A percentile compares a stretch with the other conserved stretches of the same genome.
Evolutionary conservation across 2,113 vertebrate species (phyloP).

Genomic region (Protobothrops flavoviridis): DNA sequence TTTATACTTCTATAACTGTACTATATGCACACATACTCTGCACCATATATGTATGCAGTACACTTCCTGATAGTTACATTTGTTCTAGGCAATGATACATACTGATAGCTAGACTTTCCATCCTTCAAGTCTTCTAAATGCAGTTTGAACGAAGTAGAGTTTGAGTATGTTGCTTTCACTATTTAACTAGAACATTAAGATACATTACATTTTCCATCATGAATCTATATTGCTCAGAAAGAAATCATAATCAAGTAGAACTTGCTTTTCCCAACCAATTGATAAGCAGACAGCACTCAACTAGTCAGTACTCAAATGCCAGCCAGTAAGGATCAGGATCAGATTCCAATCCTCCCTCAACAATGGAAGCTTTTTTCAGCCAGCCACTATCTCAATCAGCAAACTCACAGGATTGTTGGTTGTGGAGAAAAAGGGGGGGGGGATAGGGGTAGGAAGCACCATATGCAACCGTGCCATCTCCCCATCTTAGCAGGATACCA

Average conservation of each 20-base stretch:
- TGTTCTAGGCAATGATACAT: background rate
- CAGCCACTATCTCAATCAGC: background rate
- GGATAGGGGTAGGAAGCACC: background rate
- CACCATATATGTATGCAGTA: background rate
- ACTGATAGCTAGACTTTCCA: background rate
- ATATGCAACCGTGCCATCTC: background rate
- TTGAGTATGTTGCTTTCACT: background rate
- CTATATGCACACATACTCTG: background rate
- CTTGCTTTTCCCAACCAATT: background rate
- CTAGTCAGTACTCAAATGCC: background rate
- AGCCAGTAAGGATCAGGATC: background rate
- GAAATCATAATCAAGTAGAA: background rate
- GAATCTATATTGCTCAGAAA: background rate
- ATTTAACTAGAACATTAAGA: background rate
- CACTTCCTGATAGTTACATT: background rate
- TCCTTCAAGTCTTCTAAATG: background rate
- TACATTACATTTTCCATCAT: background rate
- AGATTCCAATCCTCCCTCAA: background rate
- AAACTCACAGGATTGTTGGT: background rate
- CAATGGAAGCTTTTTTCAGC: background rate
- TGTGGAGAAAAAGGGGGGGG: background rate
- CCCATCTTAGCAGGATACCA: background rate
- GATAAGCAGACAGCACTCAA: background rate
- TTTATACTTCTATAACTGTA: background rate
- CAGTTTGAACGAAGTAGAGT: background rate